Evolutionary conservation across 2,113 vertebrate species (phyloP).

Genomic region (Hepsetus odoe): DNA sequence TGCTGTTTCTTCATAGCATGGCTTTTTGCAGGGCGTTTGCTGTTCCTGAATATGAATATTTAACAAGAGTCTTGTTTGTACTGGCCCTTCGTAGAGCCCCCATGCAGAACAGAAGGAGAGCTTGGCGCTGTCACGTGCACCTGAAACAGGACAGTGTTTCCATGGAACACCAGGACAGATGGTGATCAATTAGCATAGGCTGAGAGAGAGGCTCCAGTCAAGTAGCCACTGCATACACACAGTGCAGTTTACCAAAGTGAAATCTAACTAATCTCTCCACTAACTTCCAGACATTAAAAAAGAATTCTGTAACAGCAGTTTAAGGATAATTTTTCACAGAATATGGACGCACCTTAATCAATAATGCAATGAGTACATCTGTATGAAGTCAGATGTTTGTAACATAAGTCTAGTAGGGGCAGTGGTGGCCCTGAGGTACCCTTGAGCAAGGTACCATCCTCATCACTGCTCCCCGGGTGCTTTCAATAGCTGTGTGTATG

Average conservation of each 20-base stretch:
- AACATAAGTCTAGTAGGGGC: no score
- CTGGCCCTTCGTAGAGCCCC: conserved; percentile 55
- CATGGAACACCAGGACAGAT: conserved; percentile 63
- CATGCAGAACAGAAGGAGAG: conserved; percentile 63
- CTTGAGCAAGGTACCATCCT: no score
- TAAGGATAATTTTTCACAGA: neutral
- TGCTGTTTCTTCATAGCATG: conserved; percentile 1
- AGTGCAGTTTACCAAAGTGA: conserved; percentile 13
- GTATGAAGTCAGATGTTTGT: no score
- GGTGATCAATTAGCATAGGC: conserved; percentile 63
- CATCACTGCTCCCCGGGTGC: no score
- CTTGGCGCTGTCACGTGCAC: conserved; percentile 50
- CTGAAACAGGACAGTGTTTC: conserved; percentile 58
- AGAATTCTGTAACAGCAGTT: neutral
- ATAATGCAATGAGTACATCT: neutral
- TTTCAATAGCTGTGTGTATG: no score
- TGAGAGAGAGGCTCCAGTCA: conserved; percentile 24
- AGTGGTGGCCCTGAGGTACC: no score
- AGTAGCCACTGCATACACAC: neutral
- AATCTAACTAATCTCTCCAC: neutral
- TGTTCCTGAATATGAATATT: conserved; percentile 62
- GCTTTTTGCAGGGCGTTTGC: conserved; percentile 18
- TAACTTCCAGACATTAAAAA: neutral
- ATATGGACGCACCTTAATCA: neutral
- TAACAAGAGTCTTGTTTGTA: conserved; percentile 67